phyloP scores from a whole-genome alignment of 2,113 vertebrate species.

The Aegotheles bennettii region DNA sequence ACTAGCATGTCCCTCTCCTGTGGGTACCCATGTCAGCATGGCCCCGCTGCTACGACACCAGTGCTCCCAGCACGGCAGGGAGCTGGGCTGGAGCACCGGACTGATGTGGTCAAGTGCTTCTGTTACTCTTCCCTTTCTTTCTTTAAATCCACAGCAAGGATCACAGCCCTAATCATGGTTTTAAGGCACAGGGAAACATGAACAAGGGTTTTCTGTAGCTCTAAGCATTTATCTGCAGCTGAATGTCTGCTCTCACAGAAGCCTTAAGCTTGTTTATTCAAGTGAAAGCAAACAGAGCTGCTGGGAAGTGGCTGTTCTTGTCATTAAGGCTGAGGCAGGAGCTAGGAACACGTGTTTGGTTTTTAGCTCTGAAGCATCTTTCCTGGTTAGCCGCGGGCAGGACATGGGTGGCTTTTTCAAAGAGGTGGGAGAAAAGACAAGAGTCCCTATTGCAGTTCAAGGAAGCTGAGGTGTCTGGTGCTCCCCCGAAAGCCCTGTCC shows the following conservation, averaged over 20 bases:
- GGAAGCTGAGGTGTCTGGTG: neutral
- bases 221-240: neutral
- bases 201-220: neutral
- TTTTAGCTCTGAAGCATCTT: neutral
- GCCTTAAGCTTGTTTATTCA: neutral
- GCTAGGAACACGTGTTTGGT: neutral
- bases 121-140: neutral
- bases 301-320: neutral
- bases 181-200: neutral
- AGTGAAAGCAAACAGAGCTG: neutral
- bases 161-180: neutral
- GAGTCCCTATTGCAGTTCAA: neutral
- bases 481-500: neutral
- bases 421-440: neutral
- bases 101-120: neutral
- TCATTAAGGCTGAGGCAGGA: neutral
- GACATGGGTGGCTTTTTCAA: neutral
- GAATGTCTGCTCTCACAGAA: neutral
- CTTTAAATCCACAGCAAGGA: neutral
- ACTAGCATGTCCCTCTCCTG: neutral
- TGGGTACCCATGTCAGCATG: accelerated
- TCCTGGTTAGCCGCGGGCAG: neutral
- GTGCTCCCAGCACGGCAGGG: neutral
- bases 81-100: neutral
- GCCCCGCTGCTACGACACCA: neutral